phyloP scores from a whole-genome alignment of 2,113 vertebrate genomes.

The Lagopus leucura region DNA sequence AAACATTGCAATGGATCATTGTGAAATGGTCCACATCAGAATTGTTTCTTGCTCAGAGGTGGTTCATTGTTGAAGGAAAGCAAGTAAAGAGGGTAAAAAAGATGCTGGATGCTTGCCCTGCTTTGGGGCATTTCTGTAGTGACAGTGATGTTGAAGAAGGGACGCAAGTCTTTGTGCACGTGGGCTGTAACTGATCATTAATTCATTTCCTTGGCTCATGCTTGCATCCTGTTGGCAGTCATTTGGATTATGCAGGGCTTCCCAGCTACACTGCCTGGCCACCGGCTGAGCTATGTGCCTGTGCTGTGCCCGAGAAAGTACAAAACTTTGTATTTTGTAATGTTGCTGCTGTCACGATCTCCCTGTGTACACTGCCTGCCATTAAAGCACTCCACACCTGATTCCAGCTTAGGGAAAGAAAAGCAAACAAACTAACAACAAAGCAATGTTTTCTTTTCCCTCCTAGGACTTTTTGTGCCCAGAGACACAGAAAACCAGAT shows the following conservation, averaged over 20 bases:
- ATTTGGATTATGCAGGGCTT: background rate
- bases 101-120: background rate
- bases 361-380: fast-evolving
- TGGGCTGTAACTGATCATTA: background rate
- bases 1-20: background rate
- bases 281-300: background rate
- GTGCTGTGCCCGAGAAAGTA: fast-evolving
- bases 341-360: background rate
- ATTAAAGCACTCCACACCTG: background rate
- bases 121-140: background rate
- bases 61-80: background rate
- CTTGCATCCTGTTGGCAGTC: background rate
- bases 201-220: background rate
- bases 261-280: background rate
- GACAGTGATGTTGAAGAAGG: background rate
- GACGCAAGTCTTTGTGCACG: background rate
- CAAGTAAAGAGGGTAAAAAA: background rate
- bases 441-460: background rate
- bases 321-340: background rate
- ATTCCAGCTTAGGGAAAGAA: background rate
- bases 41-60: background rate
- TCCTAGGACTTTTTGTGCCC: background rate
- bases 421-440: background rate
- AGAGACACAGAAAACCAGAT: constrained; percentile 44
- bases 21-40: fast-evolving